phyloP scores from a whole-genome alignment of 2,888 invertebrate species.

The Dryocosmus kuriphilus region DNA sequence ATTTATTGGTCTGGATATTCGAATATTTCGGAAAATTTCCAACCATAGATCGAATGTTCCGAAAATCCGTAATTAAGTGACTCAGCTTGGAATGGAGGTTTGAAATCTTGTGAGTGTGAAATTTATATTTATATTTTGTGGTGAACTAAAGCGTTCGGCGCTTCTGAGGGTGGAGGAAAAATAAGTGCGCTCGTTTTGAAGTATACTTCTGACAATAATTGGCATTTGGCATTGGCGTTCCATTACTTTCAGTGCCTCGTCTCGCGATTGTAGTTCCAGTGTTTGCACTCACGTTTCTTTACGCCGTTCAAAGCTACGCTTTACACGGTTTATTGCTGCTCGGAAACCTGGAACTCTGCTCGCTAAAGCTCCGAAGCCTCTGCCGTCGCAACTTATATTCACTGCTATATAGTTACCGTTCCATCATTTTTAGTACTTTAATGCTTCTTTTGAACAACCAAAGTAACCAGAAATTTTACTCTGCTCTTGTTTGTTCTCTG shows the following conservation, averaged over 20 bases:
- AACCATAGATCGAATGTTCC: neutral
- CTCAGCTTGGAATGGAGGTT: neutral
- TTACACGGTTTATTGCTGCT: conserved; percentile 55
- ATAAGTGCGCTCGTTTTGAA: conserved; percentile 44
- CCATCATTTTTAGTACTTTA: conserved; percentile 36
- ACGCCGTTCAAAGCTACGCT: conserved; percentile 50
- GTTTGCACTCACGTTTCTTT: conserved; percentile 40
- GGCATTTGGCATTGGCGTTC: conserved; percentile 42
- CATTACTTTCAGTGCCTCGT: conserved; percentile 40
- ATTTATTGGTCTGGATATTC: no score
- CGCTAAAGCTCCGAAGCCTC: conserved; percentile 38
- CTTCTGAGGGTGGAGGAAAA: conserved; percentile 45
- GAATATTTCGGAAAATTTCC: neutral
- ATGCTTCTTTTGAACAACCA: conserved; percentile 3
- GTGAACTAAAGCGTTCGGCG: conserved; percentile 18
- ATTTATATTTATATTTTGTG: conserved; percentile 45
- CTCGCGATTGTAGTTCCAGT: conserved; percentile 30
- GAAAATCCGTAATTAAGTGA: neutral
- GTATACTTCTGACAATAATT: conserved; percentile 34
- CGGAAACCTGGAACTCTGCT: conserved; percentile 48
- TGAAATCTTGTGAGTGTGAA: neutral
- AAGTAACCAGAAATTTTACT: conserved; percentile 22
- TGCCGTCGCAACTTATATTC: conserved; percentile 37
- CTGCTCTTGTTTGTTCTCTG: neutral
- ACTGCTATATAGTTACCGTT: neutral